Base-by-base conservation (phyloP, 2,113 vertebrate species). In the Tragulus kanchil region DNA sequence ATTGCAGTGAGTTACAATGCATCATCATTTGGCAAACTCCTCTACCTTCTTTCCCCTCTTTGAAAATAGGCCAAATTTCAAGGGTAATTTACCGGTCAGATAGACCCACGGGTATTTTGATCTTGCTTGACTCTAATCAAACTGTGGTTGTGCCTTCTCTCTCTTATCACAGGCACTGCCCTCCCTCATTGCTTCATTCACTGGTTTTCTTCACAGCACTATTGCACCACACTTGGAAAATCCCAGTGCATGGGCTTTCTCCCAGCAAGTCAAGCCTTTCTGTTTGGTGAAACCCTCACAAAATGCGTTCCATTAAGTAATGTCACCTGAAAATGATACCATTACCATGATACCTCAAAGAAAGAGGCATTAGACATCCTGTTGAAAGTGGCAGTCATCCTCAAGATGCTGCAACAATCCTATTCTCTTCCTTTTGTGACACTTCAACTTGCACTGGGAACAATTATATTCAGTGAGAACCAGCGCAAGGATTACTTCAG, bases 401-500 rank as follows among this genome's bases (percentile, higher is more conserved):
- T 73, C 88, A 97, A 97, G 97, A 92, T 93, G 26, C 59, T 86
- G 61, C 17, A 48, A 90, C 85, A 97, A 79, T 84, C 88, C 96
- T 90, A 42, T 97, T 94, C 93, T 97, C 98, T 98, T 96, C 88
- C 93, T 95, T 98, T 92, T 97, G 42, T 95, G 94, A 87, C 75
- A 96, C 89, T 79, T 97, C 54, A 93, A 48, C 73, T 97, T 97
- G 94, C 96, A 96, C 96, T 96, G 96, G 97, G 71, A 97, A 95
- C 92, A 98, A 96, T 94, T 98, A 96, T 73, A 97, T 95, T 97
- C 77, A 88, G 93, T 56, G 83, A 97, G 42, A 94, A 65, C 92
- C 97, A 97, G 81, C 96, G 93, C 96, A 95, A 97, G 91, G 89
- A 96, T 90, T 93, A 96, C n/a, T 1, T 94, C 95, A 93, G 81